These are phyloP conservation scores for Spicauda simplicius DNA, from an alignment of 2,888 invertebrate species.

Conservation along the genomic window DNA sequence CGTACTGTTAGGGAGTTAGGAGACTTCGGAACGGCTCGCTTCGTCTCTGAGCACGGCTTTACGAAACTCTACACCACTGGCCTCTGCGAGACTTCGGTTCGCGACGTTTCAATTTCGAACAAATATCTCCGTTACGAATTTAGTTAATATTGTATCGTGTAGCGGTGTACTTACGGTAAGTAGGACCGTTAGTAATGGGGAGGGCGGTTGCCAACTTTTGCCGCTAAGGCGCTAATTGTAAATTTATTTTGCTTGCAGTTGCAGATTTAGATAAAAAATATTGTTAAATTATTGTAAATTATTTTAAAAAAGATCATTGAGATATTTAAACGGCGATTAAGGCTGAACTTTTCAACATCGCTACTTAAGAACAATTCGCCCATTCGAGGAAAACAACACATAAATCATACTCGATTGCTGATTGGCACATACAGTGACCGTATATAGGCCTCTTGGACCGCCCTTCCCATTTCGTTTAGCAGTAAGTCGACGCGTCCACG, in stretches of 20 bases:
- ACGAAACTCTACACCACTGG: constrained; percentile 80
- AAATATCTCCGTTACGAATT: constrained; percentile 67
- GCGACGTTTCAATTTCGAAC: constrained; percentile 62
- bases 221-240: constrained; percentile 1
- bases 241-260: background rate
- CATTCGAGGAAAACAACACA: too few relatives aligned
- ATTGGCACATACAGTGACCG: background rate
- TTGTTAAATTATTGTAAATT: background rate
- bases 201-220: background rate
- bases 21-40: constrained; percentile 44
- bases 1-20: constrained; percentile 21
- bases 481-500: constrained; percentile 62
- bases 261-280: too few relatives aligned
- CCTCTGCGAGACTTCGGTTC: constrained; percentile 57
- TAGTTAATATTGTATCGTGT: constrained; percentile 54
- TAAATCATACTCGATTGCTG: background rate
- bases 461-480: constrained; percentile 46
- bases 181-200: constrained; percentile 3
- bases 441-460: background rate
- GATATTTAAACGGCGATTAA: too few relatives aligned
- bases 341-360: too few relatives aligned
- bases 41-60: constrained; percentile 73
- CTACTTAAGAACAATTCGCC: too few relatives aligned
- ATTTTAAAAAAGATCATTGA: too few relatives aligned
- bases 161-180: constrained; percentile 28